phyloP scores from a whole-genome alignment of 2,888 invertebrate genomes.

The Onthophagus sagittarius region DNA sequence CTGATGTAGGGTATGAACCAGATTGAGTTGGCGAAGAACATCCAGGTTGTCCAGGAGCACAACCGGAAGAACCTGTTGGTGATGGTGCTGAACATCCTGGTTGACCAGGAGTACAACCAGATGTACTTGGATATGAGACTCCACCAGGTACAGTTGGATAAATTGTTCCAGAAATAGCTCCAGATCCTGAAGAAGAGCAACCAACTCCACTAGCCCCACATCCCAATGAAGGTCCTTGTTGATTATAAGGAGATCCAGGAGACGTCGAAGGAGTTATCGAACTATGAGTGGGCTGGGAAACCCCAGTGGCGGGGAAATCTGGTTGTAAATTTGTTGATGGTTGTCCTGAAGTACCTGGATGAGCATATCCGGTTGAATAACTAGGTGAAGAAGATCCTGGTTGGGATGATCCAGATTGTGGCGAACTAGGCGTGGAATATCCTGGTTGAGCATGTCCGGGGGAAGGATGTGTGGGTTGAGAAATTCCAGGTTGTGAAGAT shows the following conservation, averaged over 20 bases:
- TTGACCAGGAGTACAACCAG: neutral
- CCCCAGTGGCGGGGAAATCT: too few relatives aligned
- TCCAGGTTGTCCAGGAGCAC: neutral
- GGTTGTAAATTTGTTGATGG: too few relatives aligned
- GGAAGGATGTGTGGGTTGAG: too few relatives aligned
- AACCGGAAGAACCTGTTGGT: conserved; percentile 1
- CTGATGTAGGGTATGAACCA: conserved; percentile 1
- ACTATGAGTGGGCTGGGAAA: too few relatives aligned
- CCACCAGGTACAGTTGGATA: conserved; percentile 5
- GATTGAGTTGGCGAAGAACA: neutral
- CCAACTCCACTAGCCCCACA: neutral
- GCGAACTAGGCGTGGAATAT: too few relatives aligned
- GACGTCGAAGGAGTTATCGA: too few relatives aligned
- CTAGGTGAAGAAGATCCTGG: too few relatives aligned
- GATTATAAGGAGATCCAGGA: neutral
- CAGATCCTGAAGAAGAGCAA: neutral
- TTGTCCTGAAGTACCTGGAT: neutral
- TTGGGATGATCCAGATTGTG: neutral
- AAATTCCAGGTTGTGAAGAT: neutral
- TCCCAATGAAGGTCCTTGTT: neutral
- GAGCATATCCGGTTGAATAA: neutral
- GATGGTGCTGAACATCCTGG: neutral
- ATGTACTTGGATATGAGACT: neutral
- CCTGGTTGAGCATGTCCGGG: neutral
- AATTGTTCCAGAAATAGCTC: neutral